Evolutionary conservation across 2,113 vertebrate species (phyloP), one percentile per base, ranked within the genome.

Genomic region (Osmerus eperlanus): DNA sequence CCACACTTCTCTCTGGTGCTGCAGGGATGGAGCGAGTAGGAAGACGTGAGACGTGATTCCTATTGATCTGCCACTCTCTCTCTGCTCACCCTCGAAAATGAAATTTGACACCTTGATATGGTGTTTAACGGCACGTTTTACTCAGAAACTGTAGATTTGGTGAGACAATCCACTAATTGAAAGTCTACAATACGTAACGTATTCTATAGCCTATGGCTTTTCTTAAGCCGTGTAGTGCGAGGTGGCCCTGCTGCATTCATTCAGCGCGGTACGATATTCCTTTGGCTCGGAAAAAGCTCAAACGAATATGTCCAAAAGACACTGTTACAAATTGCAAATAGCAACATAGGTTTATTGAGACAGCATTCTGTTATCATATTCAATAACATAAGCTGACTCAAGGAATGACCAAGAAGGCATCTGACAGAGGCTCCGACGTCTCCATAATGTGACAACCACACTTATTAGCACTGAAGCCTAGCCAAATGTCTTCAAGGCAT

Each of bases 241-340:
- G 62, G 62, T 64, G 62, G 62, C 29, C 62, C 29, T 41, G 62
- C 25, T 36, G 29, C 62, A 64, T 28, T 16, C 28, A 64, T 64
- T 29, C 25, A 64, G 62, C 29, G 9, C 62, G 3, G 16, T 64
- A 32, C 28, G 41, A 36, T 16, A 63, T n/a, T 63, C 61, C 61
- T 23, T 29, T 6, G 25, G 28, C 14, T 32, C 13, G 28, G 61
- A 5, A 4, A 4, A 32, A 28, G 16, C 23, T 28, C 62, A 29
- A 28, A 32, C 14, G 62, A n/a, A 15, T 28, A 28, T 3, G 62
- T 36, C 28, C 28, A 36, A 6, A 7, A 64, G 5, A 47, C 41
- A 47, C 41, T 12, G 41, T 7, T 47, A 9, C 41, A 47, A 47
- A 47, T 47, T 47, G 41, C 41, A 47, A 47, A 47, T 47, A 47